These are phyloP conservation scores for Lates japonicus DNA, from an alignment of 2,797 vertebrate species.

Conservation along the genomic window DNA sequence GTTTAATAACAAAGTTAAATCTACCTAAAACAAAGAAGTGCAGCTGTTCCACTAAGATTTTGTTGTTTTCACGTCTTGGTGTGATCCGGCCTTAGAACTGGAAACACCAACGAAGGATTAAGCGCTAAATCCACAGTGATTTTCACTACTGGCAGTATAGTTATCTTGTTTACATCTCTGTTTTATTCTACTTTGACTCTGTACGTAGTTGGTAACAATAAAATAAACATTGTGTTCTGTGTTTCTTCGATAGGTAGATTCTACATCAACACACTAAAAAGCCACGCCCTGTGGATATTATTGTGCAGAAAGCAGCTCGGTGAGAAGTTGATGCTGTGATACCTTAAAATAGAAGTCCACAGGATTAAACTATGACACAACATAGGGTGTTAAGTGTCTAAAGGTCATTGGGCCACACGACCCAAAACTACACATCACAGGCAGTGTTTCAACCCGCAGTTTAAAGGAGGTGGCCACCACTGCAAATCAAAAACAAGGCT, in stretches of 20 bases:
- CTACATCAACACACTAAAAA: constrained; percentile 10
- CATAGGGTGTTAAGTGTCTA: constrained; percentile 22
- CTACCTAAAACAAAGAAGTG: background rate
- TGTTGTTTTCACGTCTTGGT: background rate
- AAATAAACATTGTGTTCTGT: constrained; percentile 5
- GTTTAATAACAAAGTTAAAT: no score
- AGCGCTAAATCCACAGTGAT: background rate
- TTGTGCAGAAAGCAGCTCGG: constrained; percentile 1
- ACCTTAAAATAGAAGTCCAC: constrained; percentile 40
- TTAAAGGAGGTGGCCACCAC: constrained; percentile 40
- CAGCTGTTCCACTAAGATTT: background rate
- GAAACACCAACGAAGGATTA: background rate
- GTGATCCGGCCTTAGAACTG: background rate
- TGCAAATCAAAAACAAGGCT: constrained; percentile 58
- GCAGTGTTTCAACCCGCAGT: constrained; percentile 30
- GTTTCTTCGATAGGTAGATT: constrained; percentile 13
- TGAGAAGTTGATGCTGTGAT: constrained; percentile 10
- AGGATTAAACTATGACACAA: constrained; percentile 35
- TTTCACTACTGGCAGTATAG: background rate
- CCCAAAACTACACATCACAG: constrained; percentile 34
- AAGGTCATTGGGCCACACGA: no score
- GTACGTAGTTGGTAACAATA: constrained; percentile 11
- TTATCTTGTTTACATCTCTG: background rate
- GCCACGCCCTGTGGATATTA: constrained; percentile 5
- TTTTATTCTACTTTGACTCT: background rate